Base-by-base conservation (phyloP, 2,888 invertebrate species). In the Marronus borbonicus region DNA sequence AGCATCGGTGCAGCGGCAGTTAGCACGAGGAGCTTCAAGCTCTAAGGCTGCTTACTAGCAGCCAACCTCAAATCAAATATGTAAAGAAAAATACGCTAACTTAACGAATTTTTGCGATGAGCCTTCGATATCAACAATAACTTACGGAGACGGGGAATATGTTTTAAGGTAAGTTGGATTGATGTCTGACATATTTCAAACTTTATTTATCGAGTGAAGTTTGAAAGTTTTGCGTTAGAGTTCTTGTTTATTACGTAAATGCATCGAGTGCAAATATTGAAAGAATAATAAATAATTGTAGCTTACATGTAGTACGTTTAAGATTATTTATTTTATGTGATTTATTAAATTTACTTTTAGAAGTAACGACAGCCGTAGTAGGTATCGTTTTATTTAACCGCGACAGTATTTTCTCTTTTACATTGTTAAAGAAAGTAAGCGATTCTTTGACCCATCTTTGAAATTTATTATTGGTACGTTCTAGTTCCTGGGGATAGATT, bases 1-100 rank as follows among this genome's bases (percentile, higher is more conserved):
- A 86, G 85, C 86, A 85, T 81, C 86, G 85, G 83, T 86, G 85
- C 86, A 87, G 85, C 86, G 85, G 83, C 87, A 87, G 87, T 88
- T 84, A 84, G 85, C 86, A 86, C 86, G 86, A 86, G 87, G 85
- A 86, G 86, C 85, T 85, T 82, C 81, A 79, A 79, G 85, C 83
- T 83, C 83, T 82, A 20, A 80, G 79, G 83, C 80, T 78, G 81
- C 81, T 80, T 76, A 77, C 80, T 74, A 79, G 74, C 74, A 76
- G 80, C 78, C 78, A 31, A 70, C 72, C 49, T 31, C 49, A 17
- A 76, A 70, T 39, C 36, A 70, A 55, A 70, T 31, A 58, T 58
- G 49, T 58, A 49, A 20, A 62, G 80, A 79, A 82, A 76, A 77
- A 82, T 82, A 81, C 78, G 81, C 80, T 82, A 80, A 78, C 64